Evolutionary conservation across 2,797 vertebrate species (phyloP), one percentile per base, ranked within the genome.

Genomic region (Aulostomus chinensis): DNA sequence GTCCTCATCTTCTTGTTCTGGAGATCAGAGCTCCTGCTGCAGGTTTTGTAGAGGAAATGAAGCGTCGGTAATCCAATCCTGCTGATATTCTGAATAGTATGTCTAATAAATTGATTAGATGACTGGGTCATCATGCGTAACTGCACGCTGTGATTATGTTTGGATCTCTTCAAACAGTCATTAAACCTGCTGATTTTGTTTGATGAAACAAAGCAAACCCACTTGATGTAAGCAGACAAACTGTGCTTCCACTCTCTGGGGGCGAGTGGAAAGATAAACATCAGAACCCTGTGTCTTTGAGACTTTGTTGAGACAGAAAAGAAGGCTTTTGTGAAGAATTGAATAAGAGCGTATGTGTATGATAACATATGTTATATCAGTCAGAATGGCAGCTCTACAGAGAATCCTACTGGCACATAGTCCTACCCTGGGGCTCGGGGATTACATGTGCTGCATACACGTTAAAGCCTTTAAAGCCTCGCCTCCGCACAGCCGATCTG

Each of bases 381-480:
- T 70, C 43, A 55, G 55, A 55, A 65, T 40, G 39, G 55, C 39
- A 39, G 37, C 6, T 2, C 47, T 68, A 56, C 50, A 64, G 25
- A 47, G 77, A 71, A 67, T 76, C 67, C 29, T 70, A 30, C 76
- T 70, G 60, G 69, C 69, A 58, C 53, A 39, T 39, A 58, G 41
- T 66, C 46, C 61, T 51, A 68, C 75, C 76, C 76, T 13, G 61
- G 56, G 83, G 78, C 76, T 54, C 1, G 45, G 64, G 68, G 83
- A 86, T 87, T 85, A 85, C 83, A 81, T 82, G 73, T 70, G 67
- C 79, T 66, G 73, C 76, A 33, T 74, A 67, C 73, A 78, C 57
- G 38, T 76, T 78, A 76, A 76, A 86, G 68, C 81, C 64, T 74
- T 73, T 79, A 86, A 87, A 86, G 58, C 85, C 62, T 71, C 33